Percentiles rank a stretch among this genome's conserved stretches.
phyloP scores from a whole-genome alignment of 2,113 vertebrate genomes.

The Xiphias gladius region DNA sequence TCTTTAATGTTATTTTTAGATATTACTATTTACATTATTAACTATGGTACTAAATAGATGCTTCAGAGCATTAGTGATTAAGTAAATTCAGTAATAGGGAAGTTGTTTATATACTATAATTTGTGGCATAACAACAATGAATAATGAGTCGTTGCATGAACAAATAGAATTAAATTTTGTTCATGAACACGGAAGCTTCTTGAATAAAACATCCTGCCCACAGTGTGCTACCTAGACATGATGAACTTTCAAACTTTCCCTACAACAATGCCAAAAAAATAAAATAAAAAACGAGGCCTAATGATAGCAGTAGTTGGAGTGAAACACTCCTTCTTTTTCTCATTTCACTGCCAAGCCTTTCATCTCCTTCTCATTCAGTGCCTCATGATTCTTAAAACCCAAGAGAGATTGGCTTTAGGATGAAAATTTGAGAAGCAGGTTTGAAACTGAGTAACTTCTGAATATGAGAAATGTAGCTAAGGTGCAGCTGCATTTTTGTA shows the following conservation, averaged over 20 bases:
- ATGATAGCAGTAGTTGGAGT: background rate
- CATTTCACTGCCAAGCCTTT: constrained; percentile 31
- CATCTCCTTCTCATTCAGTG: constrained; percentile 13
- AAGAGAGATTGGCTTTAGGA: background rate
- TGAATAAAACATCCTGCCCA: background rate
- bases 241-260: background rate
- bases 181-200: background rate
- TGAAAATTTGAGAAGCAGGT: background rate
- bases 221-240: background rate
- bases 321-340: background rate
- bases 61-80: constrained; percentile 1
- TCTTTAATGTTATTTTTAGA: background rate
- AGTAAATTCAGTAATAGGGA: background rate
- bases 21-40: background rate
- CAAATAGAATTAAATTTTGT: background rate
- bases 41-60: constrained; percentile 11
- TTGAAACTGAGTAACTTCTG: background rate
- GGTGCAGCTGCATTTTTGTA: background rate
- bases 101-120: background rate
- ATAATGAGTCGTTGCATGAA: background rate
- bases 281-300: constrained; percentile 22
- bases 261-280: constrained; percentile 10
- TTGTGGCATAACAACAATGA: background rate
- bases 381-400: background rate
- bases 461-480: background rate